Base-by-base conservation (phyloP, 1,140 invertebrate genomes). In the Drosophila chauvacae region DNA sequence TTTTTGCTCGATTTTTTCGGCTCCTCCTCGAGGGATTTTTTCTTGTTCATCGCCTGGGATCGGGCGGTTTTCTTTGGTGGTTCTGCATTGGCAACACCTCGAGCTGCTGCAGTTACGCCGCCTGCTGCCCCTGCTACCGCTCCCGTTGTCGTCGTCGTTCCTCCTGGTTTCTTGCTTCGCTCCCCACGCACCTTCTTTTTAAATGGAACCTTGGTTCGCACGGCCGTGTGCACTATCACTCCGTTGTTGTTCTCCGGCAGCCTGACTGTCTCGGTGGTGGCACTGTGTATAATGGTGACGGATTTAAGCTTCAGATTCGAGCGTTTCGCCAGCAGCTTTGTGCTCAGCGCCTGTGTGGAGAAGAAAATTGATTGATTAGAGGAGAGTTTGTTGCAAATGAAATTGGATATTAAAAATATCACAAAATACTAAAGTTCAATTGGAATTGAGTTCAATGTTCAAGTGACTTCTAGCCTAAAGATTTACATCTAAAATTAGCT, bases 261-360 rank as follows among this genome's bases (percentile, higher is more conserved):
- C 7, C 96, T 95, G 70, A 97, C 96, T 50, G 96, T 96, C 93
- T 97, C 96, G 45, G 96, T 97, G 65, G 96, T 96, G 72, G 96
- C 96, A 90, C 96, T 97, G 94, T 97, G 96, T 80, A 97, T 96
- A 93, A 97, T 97, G 73, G 96, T 97, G 66, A 97, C 95, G 14
- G 96, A 96, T 92, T 96, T 97, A 85, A 96, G 94, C 93, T 97
- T 97, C 92, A 95, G 94, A 91, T 96, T 95, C 80, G 95, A 95
- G 45, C 94, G 94, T 76, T 97, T 97, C 78, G 96, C 95, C 76
- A 97, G 94, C 77, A 96, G 94, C 80, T 95, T 95, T 79, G 95
- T 96, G 94, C 96, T 96, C 83, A 95, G 94, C 88, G 96, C 94
- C 96, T 97, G 91, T 97, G 91, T 20, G 23, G 13, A 20, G 10